Evolutionary conservation across 2,888 invertebrate species (phyloP).

Genomic region (Drosophila longiperda): DNA sequence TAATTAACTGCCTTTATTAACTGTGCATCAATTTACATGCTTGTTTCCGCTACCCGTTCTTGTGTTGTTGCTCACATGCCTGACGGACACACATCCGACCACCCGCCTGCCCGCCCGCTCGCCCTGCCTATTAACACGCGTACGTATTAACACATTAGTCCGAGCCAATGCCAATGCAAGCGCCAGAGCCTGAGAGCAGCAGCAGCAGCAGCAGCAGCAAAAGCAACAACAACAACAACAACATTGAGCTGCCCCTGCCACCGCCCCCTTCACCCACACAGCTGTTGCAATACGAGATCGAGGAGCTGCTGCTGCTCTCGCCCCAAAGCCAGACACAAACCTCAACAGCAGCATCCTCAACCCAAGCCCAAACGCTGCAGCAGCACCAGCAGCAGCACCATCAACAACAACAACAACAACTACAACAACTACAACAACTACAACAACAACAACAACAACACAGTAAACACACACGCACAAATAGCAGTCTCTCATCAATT

Average conservation of each 20-base stretch:
- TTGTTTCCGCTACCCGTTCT: slow-evolving; percentile 12
- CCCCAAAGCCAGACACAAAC: slow-evolving; percentile 31
- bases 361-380: slow-evolving; percentile 30
- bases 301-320: slow-evolving; percentile 46
- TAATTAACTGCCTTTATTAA: slow-evolving; percentile 70
- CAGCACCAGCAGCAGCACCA: slow-evolving; percentile 30
- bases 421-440: slow-evolving; percentile 10
- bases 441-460: slow-evolving; percentile 48
- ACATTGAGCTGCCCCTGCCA: slow-evolving; percentile 81
- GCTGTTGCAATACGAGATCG: slow-evolving; percentile 80
- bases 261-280: slow-evolving; percentile 84
- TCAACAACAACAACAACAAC: neutral
- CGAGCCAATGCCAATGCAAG: slow-evolving; percentile 45
- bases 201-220: slow-evolving; percentile 12
- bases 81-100: neutral
- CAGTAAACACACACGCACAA: slow-evolving; percentile 82
- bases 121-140: slow-evolving; percentile 49
- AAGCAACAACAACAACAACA: slow-evolving; percentile 37
- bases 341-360: slow-evolving; percentile 6
- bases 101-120: neutral
- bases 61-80: slow-evolving; percentile 14
- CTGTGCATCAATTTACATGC: slow-evolving; percentile 55
- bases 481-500: slow-evolving; percentile 83
- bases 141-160: slow-evolving; percentile 73
- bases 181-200: slow-evolving; percentile 35